Conservation (phyloP, 2,888 invertebrate species). For the Melieria crassipennis region DNA sequence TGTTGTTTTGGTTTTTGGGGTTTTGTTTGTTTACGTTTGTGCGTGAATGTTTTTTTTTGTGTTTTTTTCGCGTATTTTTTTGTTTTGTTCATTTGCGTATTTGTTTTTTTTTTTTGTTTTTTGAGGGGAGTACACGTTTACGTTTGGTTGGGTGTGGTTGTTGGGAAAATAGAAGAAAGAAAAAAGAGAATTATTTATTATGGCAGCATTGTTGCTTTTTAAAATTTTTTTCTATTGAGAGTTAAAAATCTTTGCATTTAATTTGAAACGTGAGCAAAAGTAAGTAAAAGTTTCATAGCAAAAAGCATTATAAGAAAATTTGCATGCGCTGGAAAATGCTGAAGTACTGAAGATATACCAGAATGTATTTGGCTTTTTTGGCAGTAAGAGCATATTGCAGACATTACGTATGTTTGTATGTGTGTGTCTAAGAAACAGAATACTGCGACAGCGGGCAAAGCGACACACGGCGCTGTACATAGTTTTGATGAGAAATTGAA, state of each 20-base stretch:
- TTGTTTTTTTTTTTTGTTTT: not conserved
- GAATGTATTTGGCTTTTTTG: too few species aligned
- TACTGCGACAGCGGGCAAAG: too few species aligned
- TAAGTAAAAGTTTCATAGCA: too few species aligned
- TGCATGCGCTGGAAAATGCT: too few species aligned
- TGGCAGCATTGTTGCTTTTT: not conserved
- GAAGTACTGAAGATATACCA: not conserved
- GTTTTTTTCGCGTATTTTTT: not conserved
- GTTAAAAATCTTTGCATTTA: not conserved
- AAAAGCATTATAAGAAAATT: too few species aligned
- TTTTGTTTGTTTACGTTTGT: conserved; percentile 4
- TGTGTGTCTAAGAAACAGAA: too few species aligned
- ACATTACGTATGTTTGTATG: too few species aligned
- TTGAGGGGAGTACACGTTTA: not conserved
- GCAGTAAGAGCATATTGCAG: too few species aligned
- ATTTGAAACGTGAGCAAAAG: too few species aligned
- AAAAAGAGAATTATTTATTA: conserved; percentile 18
- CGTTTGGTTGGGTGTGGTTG: not conserved
- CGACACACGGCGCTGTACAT: not conserved
- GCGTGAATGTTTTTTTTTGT: not conserved
- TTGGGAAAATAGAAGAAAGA: conserved; percentile 6
- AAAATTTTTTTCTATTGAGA: not conserved
- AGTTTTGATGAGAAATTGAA: not conserved
- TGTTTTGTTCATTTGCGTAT: not conserved
- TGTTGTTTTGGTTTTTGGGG: not conserved